phyloP scores from a whole-genome alignment of 2,797 vertebrate genomes.

The Molossus molossus region DNA sequence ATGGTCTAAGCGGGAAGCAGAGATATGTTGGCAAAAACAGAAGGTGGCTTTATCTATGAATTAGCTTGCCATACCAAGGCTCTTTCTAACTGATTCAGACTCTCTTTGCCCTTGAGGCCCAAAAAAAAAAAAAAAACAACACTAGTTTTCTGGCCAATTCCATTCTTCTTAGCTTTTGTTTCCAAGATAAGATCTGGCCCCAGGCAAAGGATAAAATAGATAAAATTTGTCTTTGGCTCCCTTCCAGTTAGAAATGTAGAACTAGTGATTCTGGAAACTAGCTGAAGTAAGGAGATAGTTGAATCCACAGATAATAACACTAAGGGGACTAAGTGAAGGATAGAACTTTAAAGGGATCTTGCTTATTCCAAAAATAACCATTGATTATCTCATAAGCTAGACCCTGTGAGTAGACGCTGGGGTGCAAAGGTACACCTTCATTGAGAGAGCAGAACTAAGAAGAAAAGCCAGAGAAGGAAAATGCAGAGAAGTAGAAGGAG shows the following conservation, averaged over 20 bases:
- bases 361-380: constrained; percentile 60
- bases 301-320: constrained; percentile 38
- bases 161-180: constrained; percentile 73
- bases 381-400: constrained; percentile 2
- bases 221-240: constrained; percentile 69
- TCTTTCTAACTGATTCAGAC: constrained; percentile 63
- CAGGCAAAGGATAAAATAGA: constrained; percentile 61
- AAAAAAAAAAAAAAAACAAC: not conserved
- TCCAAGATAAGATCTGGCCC: constrained; percentile 32
- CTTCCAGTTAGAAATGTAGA: constrained; percentile 35
- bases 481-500: not conserved
- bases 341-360: constrained; percentile 10
- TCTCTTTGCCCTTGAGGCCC: too few relatives aligned
- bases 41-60: constrained; percentile 66
- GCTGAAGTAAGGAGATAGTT: not conserved
- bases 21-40: constrained; percentile 68
- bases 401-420: not conserved
- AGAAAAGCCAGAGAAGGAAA: not conserved
- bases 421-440: not conserved
- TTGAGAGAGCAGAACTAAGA: not conserved
- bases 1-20: constrained; percentile 57
- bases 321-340: constrained; percentile 21
- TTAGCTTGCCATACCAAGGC: constrained; percentile 63
- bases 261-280: constrained; percentile 37
- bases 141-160: constrained; percentile 66